Percentiles rank a stretch among this genome's conserved stretches.
Evolutionary conservation across 2,888 invertebrate species (phyloP).

Genomic region (Lissonota sp.): DNA sequence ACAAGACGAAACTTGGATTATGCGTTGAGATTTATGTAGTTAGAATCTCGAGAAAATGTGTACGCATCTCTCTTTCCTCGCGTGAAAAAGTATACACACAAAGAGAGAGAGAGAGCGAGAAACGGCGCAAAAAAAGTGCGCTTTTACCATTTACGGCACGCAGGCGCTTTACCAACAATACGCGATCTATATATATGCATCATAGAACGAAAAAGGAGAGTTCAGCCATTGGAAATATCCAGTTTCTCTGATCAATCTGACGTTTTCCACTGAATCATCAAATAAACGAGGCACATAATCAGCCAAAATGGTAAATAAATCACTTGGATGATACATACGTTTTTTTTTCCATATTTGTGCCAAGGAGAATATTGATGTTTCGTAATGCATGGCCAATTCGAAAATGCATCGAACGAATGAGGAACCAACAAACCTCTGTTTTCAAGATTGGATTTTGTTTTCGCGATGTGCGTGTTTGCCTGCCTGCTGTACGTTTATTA

Average conservation of each 20-base stretch:
- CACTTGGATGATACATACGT: neutral
- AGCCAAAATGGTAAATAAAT: slow-evolving; percentile 55
- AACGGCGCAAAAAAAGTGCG: slow-evolving; percentile 3
- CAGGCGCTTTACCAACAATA: slow-evolving; percentile 58
- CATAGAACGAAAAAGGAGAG: slow-evolving; percentile 39
- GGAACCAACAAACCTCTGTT: slow-evolving; percentile 2
- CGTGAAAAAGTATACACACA: too few relatives aligned
- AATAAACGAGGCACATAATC: slow-evolving; percentile 32
- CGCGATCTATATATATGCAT: slow-evolving; percentile 21
- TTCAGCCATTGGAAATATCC: slow-evolving; percentile 63
- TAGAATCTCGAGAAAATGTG: neutral
- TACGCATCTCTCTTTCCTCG: neutral
- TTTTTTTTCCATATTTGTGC: neutral
- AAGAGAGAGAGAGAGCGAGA: too few relatives aligned
- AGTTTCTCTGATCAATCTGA: slow-evolving; percentile 57
- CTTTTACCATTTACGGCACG: slow-evolving; percentile 56
- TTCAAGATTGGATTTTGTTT: slow-evolving; percentile 50
- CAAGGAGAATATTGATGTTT: neutral
- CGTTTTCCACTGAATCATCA: slow-evolving; percentile 54
- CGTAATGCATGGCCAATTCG: neutral
- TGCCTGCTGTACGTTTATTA: neutral
- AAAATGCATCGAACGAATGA: slow-evolving; percentile 13
- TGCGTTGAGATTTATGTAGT: slow-evolving; percentile 8
- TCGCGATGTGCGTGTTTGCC: neutral
- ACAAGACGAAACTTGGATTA: slow-evolving; percentile 36